These are phyloP conservation scores for Oryzaephilus surinamensis DNA, from an alignment of 1,140 invertebrate species.

Conservation along the genomic window DNA sequence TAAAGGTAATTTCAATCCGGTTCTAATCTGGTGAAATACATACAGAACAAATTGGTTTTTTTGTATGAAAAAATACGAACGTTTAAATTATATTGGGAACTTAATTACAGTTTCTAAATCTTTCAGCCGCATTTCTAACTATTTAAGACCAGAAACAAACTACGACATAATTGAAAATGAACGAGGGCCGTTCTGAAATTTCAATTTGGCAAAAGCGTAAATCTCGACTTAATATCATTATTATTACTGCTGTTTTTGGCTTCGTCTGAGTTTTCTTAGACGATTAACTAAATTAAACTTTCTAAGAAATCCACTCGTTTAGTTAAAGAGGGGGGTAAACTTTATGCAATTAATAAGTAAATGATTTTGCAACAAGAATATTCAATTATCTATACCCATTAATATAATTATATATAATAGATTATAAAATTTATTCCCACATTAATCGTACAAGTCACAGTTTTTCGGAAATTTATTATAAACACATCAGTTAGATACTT, in stretches of 20 bases:
- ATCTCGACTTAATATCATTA: slow-evolving; percentile 16
- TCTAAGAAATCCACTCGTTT: slow-evolving; percentile 14
- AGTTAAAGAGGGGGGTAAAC: slow-evolving; percentile 6
- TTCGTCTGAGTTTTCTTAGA: slow-evolving; percentile 11
- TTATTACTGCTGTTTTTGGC: slow-evolving; percentile 15
- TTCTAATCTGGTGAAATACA: too few species aligned
- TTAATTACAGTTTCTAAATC: slow-evolving; percentile 12
- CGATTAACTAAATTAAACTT: slow-evolving; percentile 17
- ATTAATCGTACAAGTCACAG: too few species aligned
- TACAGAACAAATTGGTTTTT: slow-evolving; percentile 14
- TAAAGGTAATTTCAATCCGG: too few species aligned
- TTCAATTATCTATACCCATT: slow-evolving; percentile 7
- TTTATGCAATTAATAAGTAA: slow-evolving; percentile 12
- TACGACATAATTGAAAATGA: slow-evolving; percentile 13
- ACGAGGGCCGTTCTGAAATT: slow-evolving; percentile 14
- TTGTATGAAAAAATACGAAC: too few species aligned
- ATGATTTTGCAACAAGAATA: slow-evolving; percentile 11
- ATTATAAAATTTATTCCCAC: neutral
- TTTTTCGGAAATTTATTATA: too few species aligned
- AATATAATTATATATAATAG: neutral
- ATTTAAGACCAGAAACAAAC: slow-evolving; percentile 12
- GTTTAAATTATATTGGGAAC: slow-evolving; percentile 10
- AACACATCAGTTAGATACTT: too few species aligned
- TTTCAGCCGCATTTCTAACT: slow-evolving; percentile 12
- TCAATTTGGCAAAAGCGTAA: slow-evolving; percentile 16